These are phyloP conservation scores for Callitettix versicolor DNA, from an alignment of 1,140 invertebrate species.

Conservation along the genomic window DNA sequence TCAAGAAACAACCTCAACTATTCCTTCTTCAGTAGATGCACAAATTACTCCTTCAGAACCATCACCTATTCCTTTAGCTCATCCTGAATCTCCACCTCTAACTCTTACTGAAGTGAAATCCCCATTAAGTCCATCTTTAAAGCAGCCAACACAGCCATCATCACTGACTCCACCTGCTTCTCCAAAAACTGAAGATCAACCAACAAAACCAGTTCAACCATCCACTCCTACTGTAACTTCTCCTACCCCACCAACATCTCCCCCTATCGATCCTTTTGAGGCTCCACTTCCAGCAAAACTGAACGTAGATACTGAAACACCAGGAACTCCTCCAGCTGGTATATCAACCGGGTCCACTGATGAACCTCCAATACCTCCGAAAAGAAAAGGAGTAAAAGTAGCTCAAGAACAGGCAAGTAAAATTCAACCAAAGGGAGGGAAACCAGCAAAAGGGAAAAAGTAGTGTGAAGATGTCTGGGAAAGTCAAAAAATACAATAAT, in stretches of 20 bases:
- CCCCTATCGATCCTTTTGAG: conserved; percentile 3
- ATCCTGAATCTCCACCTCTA: conserved; percentile 4
- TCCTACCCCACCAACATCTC: conserved; percentile 14
- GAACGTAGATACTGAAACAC: conserved; percentile 7
- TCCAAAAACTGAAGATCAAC: background rate
- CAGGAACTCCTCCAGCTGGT: conserved; percentile 10
- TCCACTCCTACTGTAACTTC: conserved; percentile 9
- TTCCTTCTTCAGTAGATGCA: conserved; percentile 3
- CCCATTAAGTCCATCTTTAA: background rate
- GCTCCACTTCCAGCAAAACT: conserved; percentile 5
- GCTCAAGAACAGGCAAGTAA: conserved; percentile 6
- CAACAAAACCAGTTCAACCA: conserved; percentile 2
- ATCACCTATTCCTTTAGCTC: background rate
- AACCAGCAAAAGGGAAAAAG: conserved; percentile 17
- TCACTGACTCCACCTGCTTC: too few species aligned
- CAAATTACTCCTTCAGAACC: conserved; percentile 2
- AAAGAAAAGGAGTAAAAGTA: conserved; percentile 30
- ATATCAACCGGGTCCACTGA: background rate
- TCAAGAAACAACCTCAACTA: background rate
- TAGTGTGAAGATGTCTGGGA: conserved; percentile 3
- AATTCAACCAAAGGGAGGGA: conserved; percentile 14
- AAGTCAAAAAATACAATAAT: background rate
- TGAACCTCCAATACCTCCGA: conserved; percentile 35
- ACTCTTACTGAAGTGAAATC: conserved; percentile 1
- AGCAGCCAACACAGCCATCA: background rate